Evolutionary conservation across 1,140 invertebrate genomes (phyloP).

Genomic region (Nasonia vitripennis): DNA sequence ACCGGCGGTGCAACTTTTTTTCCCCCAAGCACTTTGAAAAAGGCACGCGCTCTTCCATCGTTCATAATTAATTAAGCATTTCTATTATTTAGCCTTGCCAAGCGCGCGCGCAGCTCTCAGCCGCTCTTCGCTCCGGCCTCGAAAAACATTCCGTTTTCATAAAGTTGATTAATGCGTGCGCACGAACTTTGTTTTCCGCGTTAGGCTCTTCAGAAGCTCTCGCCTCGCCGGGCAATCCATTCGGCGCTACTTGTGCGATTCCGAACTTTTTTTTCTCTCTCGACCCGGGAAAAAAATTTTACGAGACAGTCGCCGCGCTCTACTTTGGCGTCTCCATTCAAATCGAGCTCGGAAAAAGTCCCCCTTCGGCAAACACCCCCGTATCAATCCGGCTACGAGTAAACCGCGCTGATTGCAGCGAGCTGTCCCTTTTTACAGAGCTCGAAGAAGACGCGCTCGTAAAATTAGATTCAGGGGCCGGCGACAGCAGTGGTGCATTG

Average conservation of each 20-base stretch:
- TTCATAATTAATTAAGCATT: constrained; percentile 41
- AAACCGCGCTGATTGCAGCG: constrained; percentile 30
- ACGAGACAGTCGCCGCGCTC: too few relatives aligned
- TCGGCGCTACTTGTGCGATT: too few relatives aligned
- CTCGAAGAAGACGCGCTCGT: constrained; percentile 50
- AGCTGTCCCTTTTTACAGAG: neutral
- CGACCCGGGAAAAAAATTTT: too few relatives aligned
- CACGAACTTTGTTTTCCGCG: neutral
- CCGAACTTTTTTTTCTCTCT: too few relatives aligned
- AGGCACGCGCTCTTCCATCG: neutral
- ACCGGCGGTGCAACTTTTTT: neutral
- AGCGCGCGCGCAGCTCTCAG: neutral
- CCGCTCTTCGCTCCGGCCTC: neutral
- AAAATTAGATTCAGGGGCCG: constrained; percentile 63
- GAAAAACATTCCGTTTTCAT: constrained; percentile 35
- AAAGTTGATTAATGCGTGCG: constrained; percentile 29
- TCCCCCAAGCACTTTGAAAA: neutral
- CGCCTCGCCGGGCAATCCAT: too few relatives aligned
- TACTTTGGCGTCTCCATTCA: too few relatives aligned
- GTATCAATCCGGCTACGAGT: neutral
- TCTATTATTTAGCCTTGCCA: constrained; percentile 29
- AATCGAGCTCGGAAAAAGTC: too few relatives aligned
- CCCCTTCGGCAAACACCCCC: too few relatives aligned
- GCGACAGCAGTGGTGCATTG: constrained; percentile 45
- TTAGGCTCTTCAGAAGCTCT: neutral